A percentile compares a stretch with the other conserved stretches of the same genome.
These are phyloP conservation scores for Corapipo altera DNA, from an alignment of 2,113 vertebrate genomes.

Conservation along the genomic window DNA sequence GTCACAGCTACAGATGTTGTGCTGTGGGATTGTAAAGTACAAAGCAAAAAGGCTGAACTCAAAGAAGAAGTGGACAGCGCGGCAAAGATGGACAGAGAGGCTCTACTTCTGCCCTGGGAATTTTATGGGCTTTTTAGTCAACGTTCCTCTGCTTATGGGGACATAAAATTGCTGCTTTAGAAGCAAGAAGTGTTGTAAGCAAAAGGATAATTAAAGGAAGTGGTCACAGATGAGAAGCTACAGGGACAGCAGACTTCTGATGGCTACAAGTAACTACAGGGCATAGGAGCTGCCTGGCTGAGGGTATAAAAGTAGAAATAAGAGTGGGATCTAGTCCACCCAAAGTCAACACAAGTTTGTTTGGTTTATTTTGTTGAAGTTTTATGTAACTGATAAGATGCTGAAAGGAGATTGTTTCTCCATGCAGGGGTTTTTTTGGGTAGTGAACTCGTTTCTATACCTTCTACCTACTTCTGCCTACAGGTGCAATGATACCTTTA, in stretches of 20 bases:
- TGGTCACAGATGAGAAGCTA: not conserved
- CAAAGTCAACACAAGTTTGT: not conserved
- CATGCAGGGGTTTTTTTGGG: not conserved
- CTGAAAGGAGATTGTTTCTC: not conserved
- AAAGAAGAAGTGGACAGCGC: rapidly evolving
- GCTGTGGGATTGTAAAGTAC: not conserved
- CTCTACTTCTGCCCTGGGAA: not conserved
- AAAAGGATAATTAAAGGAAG: not conserved
- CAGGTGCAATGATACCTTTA: not conserved
- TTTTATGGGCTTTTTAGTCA: not conserved
- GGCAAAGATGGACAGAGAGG: not conserved
- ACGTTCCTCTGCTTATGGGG: not conserved
- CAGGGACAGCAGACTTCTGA: not conserved
- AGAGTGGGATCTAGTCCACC: not conserved
- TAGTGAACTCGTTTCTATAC: not conserved
- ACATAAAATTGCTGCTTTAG: not conserved
- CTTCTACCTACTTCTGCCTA: not conserved
- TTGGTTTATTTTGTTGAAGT: not conserved
- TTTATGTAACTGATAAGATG: not conserved
- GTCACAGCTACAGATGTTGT: not conserved
- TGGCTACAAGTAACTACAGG: not conserved
- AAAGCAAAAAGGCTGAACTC: not conserved
- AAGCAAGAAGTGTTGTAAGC: not conserved
- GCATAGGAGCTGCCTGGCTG: not conserved
- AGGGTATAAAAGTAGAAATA: not conserved